These are phyloP conservation scores for Cephus nigrinus DNA, from an alignment of 2,888 invertebrate genomes.

Conservation along the genomic window DNA sequence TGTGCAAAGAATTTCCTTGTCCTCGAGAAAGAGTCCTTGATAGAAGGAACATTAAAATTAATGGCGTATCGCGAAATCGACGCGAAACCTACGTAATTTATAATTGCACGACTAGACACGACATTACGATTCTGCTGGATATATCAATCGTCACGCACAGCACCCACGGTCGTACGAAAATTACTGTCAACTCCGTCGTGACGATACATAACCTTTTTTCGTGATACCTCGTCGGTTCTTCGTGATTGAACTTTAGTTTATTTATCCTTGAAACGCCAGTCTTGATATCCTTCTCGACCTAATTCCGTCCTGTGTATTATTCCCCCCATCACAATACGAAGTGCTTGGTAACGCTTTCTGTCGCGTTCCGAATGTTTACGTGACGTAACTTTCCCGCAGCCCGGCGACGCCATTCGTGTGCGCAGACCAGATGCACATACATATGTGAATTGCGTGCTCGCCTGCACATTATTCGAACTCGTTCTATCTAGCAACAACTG, in stretches of 20 bases:
- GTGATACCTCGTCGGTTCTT: background rate
- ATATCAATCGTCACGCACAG: background rate
- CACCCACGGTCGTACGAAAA: background rate
- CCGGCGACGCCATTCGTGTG: background rate
- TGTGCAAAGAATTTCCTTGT: conserved; percentile 12
- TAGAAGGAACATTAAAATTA: conserved; percentile 38
- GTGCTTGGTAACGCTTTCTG: background rate
- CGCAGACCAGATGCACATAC: background rate
- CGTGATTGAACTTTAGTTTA: background rate
- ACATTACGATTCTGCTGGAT: too few relatives aligned
- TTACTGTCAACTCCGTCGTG: background rate
- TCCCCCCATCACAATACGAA: background rate
- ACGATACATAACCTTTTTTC: background rate
- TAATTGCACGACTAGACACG: background rate
- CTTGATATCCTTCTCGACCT: background rate
- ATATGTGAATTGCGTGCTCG: background rate
- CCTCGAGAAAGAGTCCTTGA: conserved; percentile 32
- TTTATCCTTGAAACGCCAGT: background rate
- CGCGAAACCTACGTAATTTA: background rate
- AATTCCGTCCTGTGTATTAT: background rate
- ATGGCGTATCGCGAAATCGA: conserved; percentile 36
- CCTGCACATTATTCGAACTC: background rate
- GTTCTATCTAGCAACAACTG: background rate
- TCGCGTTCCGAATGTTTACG: background rate
- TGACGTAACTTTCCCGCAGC: background rate